These are phyloP conservation scores for Slavum lentiscoides DNA, from an alignment of 2,888 invertebrate species.

Conservation along the genomic window DNA sequence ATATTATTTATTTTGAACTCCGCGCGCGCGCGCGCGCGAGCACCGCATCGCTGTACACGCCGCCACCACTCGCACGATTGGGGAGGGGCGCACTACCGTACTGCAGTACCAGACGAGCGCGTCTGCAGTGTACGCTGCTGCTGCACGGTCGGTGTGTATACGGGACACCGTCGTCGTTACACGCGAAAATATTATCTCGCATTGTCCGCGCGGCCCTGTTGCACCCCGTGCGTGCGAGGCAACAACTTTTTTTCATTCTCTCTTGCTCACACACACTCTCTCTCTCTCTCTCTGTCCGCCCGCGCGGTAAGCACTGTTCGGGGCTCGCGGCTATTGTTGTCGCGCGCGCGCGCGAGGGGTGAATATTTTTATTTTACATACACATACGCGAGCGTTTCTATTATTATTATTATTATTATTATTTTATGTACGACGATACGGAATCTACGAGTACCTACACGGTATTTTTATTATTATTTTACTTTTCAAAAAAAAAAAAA, in stretches of 20 bases:
- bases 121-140: background rate
- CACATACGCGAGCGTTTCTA: too few species aligned
- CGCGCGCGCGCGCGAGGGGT: too few species aligned
- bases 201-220: slow-evolving; percentile 28
- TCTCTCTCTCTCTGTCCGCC: too few species aligned
- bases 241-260: too few species aligned
- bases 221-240: too few species aligned
- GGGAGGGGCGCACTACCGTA: background rate
- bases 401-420: too few species aligned
- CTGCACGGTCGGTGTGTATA: too few species aligned
- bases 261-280: too few species aligned
- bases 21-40: background rate
- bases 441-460: too few species aligned
- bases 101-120: background rate
- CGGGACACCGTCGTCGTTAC: background rate
- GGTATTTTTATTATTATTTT: too few species aligned
- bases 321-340: slow-evolving; percentile 5
- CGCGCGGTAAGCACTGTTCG: slow-evolving; percentile 39
- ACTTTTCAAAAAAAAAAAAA: too few species aligned
- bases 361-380: background rate
- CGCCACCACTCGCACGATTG: background rate
- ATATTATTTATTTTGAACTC: slow-evolving; percentile 42
- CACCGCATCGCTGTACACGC: background rate
- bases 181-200: slow-evolving; percentile 30
- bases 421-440: too few species aligned